Percentiles rank a stretch among this genome's conserved stretches.
phyloP scores from a whole-genome alignment of 2,888 invertebrate species.

The Agrilus cyanescens region DNA sequence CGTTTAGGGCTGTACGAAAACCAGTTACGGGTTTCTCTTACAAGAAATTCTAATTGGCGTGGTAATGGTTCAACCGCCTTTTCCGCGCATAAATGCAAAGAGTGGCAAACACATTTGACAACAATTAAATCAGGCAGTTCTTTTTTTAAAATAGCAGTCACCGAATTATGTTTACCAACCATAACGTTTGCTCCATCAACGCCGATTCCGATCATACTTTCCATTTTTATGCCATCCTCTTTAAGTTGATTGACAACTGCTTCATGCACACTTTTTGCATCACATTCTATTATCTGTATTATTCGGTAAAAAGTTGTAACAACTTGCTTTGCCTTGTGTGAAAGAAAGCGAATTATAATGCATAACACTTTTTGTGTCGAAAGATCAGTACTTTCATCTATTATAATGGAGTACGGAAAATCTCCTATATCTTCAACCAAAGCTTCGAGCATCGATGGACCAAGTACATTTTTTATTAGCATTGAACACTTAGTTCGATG shows the following conservation, averaged over 20 bases:
- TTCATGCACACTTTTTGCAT: slow-evolving; percentile 14
- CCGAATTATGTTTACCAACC: slow-evolving; percentile 27
- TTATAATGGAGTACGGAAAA: slow-evolving; percentile 15
- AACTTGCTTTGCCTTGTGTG: slow-evolving; percentile 12
- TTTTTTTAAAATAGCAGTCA: slow-evolving; percentile 23
- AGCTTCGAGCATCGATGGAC: slow-evolving; percentile 11
- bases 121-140: slow-evolving; percentile 21
- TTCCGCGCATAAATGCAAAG: slow-evolving; percentile 24
- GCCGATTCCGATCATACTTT: slow-evolving; percentile 26
- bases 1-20: slow-evolving; percentile 19
- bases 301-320: slow-evolving; percentile 17
- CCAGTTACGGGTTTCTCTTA: slow-evolving; percentile 22
- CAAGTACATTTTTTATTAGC: slow-evolving; percentile 15
- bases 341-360: slow-evolving; percentile 14
- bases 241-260: slow-evolving; percentile 9
- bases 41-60: slow-evolving; percentile 24
- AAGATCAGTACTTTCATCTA: slow-evolving; percentile 22
- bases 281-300: slow-evolving; percentile 9
- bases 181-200: slow-evolving; percentile 29
- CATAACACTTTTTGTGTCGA: slow-evolving; percentile 15
- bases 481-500: slow-evolving; percentile 17
- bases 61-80: slow-evolving; percentile 19
- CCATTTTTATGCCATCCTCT: slow-evolving; percentile 15
- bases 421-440: slow-evolving; percentile 17
- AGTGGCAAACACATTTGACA: slow-evolving; percentile 28